phyloP scores from a whole-genome alignment of 2,888 invertebrate genomes.

The Cephus spinipes region DNA sequence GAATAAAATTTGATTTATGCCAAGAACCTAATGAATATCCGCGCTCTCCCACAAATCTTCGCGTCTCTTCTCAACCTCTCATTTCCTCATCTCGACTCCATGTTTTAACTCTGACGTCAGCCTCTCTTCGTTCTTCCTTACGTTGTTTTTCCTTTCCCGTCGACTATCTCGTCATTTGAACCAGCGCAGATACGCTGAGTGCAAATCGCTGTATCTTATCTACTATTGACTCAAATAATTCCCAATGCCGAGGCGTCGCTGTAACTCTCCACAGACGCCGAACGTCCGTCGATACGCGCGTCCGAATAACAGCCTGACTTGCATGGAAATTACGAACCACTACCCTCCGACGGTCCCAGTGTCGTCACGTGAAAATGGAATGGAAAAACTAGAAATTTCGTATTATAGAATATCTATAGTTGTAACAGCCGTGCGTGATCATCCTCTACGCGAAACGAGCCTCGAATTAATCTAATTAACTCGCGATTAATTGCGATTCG shows the following conservation, averaged over 20 bases:
- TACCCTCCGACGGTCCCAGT: neutral
- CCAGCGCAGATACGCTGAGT: slow-evolving; percentile 29
- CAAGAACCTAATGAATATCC: slow-evolving; percentile 30
- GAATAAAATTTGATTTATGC: slow-evolving; percentile 34
- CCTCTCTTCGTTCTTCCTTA: neutral
- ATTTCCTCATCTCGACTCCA: neutral
- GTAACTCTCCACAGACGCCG: neutral
- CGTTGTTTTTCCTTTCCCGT: neutral
- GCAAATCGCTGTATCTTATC: slow-evolving; percentile 30
- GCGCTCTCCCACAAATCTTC: slow-evolving; percentile 17
- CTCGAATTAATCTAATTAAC: neutral
- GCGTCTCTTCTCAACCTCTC: slow-evolving; percentile 8
- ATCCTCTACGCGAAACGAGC: neutral
- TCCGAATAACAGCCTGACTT: neutral
- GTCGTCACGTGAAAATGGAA: neutral
- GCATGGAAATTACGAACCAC: neutral
- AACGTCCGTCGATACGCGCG: too few relatives aligned
- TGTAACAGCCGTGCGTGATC: neutral
- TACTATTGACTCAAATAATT: slow-evolving; percentile 48
- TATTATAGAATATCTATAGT: neutral
- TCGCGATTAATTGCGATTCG: neutral
- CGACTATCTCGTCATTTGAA: slow-evolving; percentile 21
- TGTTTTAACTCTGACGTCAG: neutral
- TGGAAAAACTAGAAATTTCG: neutral
- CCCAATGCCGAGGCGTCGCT: slow-evolving; percentile 1